These are phyloP conservation scores for Colletes collaris DNA, from an alignment of 2,888 invertebrate species.

Conservation along the genomic window DNA sequence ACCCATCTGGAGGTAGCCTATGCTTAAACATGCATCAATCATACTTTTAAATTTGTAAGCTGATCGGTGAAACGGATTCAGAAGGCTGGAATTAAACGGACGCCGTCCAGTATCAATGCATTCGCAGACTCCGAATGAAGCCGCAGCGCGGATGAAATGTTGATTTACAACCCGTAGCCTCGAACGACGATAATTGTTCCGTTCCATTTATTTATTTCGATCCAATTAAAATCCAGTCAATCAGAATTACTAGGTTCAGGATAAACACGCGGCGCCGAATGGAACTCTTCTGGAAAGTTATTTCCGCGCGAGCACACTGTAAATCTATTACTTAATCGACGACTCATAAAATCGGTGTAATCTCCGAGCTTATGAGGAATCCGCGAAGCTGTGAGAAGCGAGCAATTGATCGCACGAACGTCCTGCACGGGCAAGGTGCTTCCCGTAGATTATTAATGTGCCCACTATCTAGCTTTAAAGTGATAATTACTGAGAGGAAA, in stretches of 20 bases:
- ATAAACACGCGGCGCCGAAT: too few relatives aligned
- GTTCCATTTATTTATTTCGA: too few relatives aligned
- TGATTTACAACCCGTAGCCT: conserved; percentile 3
- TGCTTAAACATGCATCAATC: too few relatives aligned
- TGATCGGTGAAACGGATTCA: too few relatives aligned
- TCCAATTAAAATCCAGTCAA: too few relatives aligned
- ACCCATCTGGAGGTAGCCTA: too few relatives aligned
- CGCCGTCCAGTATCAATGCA: too few relatives aligned
- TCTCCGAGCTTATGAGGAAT: conserved; percentile 1
- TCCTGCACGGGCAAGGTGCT: conserved; percentile 18
- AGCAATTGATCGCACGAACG: conserved; percentile 40
- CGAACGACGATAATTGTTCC: background rate
- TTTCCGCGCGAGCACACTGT: background rate
- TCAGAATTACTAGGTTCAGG: too few relatives aligned
- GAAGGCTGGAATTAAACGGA: too few relatives aligned
- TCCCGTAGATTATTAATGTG: conserved; percentile 51
- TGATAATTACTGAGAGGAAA: conserved; percentile 59
- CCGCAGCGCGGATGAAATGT: background rate
- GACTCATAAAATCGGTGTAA: conserved; percentile 7
- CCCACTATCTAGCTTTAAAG: conserved; percentile 38
- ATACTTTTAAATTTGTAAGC: too few relatives aligned
- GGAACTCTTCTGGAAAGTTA: background rate
- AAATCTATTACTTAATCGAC: conserved; percentile 30
- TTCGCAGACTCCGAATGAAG: background rate
- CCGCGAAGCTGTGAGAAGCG: conserved; percentile 3